Evolutionary conservation across 2,888 invertebrate species (phyloP).

Genomic region (Oscheius sp.): DNA sequence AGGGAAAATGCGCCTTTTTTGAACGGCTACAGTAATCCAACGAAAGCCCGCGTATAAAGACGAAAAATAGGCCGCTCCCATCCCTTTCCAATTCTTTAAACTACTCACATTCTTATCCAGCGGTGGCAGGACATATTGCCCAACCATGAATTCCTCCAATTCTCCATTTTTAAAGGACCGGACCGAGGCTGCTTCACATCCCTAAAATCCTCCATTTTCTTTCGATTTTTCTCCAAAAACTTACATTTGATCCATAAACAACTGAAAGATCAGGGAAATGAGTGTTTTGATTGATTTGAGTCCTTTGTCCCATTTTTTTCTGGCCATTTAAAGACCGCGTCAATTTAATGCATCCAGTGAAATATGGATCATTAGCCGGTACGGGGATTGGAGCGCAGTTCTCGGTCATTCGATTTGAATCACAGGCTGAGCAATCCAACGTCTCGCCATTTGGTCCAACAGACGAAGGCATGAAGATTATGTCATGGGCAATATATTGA

Average conservation of each 20-base stretch:
- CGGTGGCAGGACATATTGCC: constrained; percentile 51
- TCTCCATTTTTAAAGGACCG: constrained; percentile 78
- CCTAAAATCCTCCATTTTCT: too few relatives aligned
- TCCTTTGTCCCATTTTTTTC: constrained; percentile 79
- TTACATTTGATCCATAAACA: constrained; percentile 86
- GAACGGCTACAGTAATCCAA: too few relatives aligned
- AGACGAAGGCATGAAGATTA: constrained; percentile 82
- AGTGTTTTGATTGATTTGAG: constrained; percentile 78
- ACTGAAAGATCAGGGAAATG: constrained; percentile 83
- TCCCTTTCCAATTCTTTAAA: not conserved
- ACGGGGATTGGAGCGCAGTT: constrained; percentile 93
- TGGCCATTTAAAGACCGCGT: constrained; percentile 93
- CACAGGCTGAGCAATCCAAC: constrained; percentile 79
- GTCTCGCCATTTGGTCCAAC: constrained; percentile 48
- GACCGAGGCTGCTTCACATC: constrained; percentile 83
- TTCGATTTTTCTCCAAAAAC: too few relatives aligned
- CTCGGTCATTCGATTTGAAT: constrained; percentile 83
- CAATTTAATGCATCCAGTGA: constrained; percentile 84
- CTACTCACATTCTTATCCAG: constrained; percentile 40
- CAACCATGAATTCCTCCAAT: constrained; percentile 29
- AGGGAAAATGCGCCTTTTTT: too few relatives aligned
- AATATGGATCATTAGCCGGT: constrained; percentile 49
- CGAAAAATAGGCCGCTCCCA: too few relatives aligned
- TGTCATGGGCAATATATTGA: constrained; percentile 90
- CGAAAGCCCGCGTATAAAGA: too few relatives aligned